These are phyloP conservation scores for Sebastes vulpes DNA, from an alignment of 2,797 vertebrate genomes.

Conservation along the genomic window DNA sequence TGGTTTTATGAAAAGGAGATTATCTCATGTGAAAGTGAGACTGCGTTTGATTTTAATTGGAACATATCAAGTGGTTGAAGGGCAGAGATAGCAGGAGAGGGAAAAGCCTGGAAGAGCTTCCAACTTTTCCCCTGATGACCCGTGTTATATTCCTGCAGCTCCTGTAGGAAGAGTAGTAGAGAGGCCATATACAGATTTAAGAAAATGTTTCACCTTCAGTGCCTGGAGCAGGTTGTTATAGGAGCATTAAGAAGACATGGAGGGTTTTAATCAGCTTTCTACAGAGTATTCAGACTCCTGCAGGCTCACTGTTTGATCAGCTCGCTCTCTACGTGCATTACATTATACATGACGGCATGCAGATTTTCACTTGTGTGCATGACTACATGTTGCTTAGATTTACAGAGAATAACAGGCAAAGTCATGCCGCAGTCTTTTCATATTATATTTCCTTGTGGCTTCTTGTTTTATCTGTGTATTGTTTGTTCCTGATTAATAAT, in stretches of 20 bases:
- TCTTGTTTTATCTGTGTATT: conserved; percentile 4
- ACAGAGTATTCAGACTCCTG: not conserved
- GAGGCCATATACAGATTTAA: not conserved
- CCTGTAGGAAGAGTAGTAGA: not conserved
- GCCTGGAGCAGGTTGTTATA: conserved; percentile 13
- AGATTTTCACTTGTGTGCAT: not conserved
- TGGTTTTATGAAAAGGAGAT: conserved; percentile 57
- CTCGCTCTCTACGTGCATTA: not conserved
- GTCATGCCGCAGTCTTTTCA: not conserved
- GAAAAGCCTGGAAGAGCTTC: conserved; percentile 8
- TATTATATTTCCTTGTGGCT: conserved; percentile 11
- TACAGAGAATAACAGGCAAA: not conserved
- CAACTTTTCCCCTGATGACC: not conserved
- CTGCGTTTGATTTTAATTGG: conserved; percentile 47
- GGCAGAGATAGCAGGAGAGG: not conserved
- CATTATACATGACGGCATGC: not conserved
- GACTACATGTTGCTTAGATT: not conserved
- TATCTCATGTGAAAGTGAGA: conserved; percentile 30
- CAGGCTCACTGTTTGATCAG: not conserved
- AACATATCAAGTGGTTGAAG: conserved; percentile 15
- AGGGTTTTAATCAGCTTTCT: conserved; percentile 13
- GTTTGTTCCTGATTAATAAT: conserved; percentile 20
- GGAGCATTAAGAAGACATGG: not conserved
- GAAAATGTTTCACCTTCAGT: not conserved
- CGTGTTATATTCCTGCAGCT: not conserved